Percentiles rank a stretch among this genome's conserved stretches.
Conservation (phyloP, 2,797 vertebrate species). For the Pelochelys cantorii region DNA sequence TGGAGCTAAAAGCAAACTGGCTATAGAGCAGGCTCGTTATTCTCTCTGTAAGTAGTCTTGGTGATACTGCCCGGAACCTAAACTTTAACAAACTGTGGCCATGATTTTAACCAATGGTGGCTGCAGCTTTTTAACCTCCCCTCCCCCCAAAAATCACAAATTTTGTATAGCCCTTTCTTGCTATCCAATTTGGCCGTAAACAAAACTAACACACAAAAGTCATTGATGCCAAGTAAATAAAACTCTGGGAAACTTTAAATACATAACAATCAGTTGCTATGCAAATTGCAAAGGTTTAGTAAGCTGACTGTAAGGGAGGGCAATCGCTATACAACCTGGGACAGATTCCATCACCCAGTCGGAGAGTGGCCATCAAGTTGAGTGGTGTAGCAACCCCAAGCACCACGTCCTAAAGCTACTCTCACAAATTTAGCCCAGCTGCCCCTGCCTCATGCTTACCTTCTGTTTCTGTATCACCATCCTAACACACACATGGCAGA, state of each 20-base stretch:
- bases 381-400: neutral
- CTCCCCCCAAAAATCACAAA: too few species aligned
- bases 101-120: neutral
- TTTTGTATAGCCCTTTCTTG: neutral
- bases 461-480: neutral
- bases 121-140: too few species aligned
- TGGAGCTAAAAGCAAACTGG: too few species aligned
- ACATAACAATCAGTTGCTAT: constrained; percentile 56
- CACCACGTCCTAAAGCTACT: neutral
- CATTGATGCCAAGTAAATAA: constrained; percentile 67
- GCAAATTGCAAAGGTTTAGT: constrained; percentile 58
- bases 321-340: neutral
- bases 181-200: constrained; percentile 52
- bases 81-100: neutral
- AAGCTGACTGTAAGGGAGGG: neutral
- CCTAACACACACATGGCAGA: neutral
- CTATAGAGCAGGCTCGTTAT: too few species aligned
- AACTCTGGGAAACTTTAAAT: constrained; percentile 25
- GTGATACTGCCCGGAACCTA: neutral
- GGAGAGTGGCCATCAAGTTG: neutral
- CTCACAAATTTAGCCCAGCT: too few species aligned
- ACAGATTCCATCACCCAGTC: too few species aligned
- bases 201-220: constrained; percentile 61
- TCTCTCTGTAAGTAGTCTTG: too few species aligned
- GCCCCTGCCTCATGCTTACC: neutral